phyloP scores from a whole-genome alignment of 2,888 invertebrate genomes.

The Dynastes grantii region DNA sequence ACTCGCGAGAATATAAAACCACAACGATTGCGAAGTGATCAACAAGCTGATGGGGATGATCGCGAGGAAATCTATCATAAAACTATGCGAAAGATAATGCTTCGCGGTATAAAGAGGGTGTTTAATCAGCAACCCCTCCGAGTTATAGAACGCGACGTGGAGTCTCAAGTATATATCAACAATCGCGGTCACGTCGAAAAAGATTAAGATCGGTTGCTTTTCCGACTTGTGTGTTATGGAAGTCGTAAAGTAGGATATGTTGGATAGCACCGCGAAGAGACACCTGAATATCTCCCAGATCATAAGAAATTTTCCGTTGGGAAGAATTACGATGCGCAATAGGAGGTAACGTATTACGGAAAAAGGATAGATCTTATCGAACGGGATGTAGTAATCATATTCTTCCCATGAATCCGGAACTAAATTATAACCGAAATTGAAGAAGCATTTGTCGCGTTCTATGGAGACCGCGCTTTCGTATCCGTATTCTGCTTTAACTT shows the following conservation, averaged over 20 bases:
- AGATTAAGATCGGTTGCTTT: slow-evolving; percentile 3
- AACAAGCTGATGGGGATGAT: slow-evolving; percentile 48
- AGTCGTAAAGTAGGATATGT: slow-evolving; percentile 38
- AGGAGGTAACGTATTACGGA: slow-evolving; percentile 52
- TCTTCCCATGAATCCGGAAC: slow-evolving; percentile 53
- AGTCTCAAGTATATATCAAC: slow-evolving; percentile 56
- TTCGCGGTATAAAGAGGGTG: slow-evolving; percentile 56
- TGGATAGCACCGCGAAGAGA: slow-evolving; percentile 51
- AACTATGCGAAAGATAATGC: slow-evolving; percentile 53
- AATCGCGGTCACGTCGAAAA: slow-evolving; percentile 52
- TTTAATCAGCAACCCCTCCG: slow-evolving; percentile 52
- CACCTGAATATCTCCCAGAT: slow-evolving; percentile 54
- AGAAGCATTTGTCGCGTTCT: not conserved
- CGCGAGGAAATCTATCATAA: slow-evolving; percentile 53
- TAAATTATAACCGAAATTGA: slow-evolving; percentile 49
- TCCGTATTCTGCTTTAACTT: not conserved
- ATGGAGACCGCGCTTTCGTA: not conserved
- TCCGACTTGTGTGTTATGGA: not conserved
- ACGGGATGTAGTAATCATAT: slow-evolving; percentile 57
- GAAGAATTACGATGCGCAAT: slow-evolving; percentile 52
- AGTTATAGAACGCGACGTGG: slow-evolving; percentile 56
- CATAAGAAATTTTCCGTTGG: slow-evolving; percentile 54
- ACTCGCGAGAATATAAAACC: slow-evolving; percentile 33
- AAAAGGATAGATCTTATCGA: slow-evolving; percentile 53
- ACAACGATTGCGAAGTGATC: slow-evolving; percentile 16